phyloP scores from a whole-genome alignment of 1,140 invertebrate species.

The Sarcophaga bullata region DNA sequence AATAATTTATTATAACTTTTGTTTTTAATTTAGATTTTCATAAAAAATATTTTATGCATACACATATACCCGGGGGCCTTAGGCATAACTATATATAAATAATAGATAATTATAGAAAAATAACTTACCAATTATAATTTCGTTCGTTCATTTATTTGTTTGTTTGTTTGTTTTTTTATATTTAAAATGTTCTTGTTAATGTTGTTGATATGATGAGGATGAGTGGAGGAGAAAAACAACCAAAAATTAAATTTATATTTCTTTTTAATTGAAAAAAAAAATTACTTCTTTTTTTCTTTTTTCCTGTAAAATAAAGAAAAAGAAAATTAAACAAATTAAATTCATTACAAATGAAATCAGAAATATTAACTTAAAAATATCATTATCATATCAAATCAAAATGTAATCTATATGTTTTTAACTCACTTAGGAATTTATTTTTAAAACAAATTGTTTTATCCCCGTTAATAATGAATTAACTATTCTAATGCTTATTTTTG shows the following conservation, averaged over 20 bases:
- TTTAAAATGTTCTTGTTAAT: background rate
- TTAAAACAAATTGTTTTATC: too few relatives aligned
- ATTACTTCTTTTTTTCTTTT: conserved; percentile 64
- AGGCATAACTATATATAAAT: too few relatives aligned
- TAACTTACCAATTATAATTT: conserved; percentile 20
- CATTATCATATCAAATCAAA: too few relatives aligned
- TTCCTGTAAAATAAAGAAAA: conserved; percentile 58
- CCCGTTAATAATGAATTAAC: too few relatives aligned
- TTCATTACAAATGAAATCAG: background rate
- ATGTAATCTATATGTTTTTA: background rate
- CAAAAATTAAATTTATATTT: conserved; percentile 3
- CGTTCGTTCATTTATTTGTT: background rate
- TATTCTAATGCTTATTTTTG: too few relatives aligned
- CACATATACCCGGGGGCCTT: too few relatives aligned
- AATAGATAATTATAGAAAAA: background rate
- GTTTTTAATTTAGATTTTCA: too few relatives aligned
- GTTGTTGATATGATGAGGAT: background rate
- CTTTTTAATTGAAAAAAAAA: conserved; percentile 1
- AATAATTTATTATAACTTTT: too few relatives aligned
- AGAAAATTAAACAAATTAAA: conserved; percentile 45
- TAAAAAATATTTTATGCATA: too few relatives aligned
- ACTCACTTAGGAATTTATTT: too few relatives aligned
- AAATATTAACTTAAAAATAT: conserved; percentile 1
- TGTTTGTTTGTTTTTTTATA: conserved; percentile 9
- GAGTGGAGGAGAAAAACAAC: background rate